A percentile compares a stretch with the other conserved stretches of the same genome.
phyloP scores from a whole-genome alignment of 2,888 invertebrate genomes.

The Sphinx pinastri region DNA sequence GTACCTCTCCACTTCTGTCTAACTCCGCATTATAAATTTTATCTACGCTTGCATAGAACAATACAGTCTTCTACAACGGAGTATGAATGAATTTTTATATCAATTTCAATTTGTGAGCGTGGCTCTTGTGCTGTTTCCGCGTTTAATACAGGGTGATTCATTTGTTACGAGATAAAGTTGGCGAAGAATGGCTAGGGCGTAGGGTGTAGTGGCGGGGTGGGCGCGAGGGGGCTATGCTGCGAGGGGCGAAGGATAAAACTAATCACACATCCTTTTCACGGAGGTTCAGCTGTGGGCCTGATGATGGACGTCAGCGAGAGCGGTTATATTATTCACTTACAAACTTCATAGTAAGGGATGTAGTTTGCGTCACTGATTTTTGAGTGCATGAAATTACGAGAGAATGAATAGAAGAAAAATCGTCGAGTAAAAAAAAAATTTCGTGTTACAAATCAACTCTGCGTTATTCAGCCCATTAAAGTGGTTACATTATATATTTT shows the following conservation, averaged over 20 bases:
- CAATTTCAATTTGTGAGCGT: conserved; percentile 22
- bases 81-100: conserved; percentile 23
- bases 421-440: no score
- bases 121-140: conserved; percentile 23
- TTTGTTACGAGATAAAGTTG: conserved; percentile 62
- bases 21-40: neutral
- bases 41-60: conserved; percentile 15
- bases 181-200: conserved; percentile 59
- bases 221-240: conserved; percentile 40
- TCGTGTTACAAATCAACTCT: no score
- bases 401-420: neutral
- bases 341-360: conserved; percentile 25
- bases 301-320: conserved; percentile 39
- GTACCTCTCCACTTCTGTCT: neutral
- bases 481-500: no score
- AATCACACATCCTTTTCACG: conserved; percentile 77
- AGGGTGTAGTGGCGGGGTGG: conserved; percentile 42
- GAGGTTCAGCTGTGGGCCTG: conserved; percentile 38
- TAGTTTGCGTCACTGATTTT: neutral
- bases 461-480: no score
- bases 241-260: conserved; percentile 77
- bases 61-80: conserved; percentile 23
- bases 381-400: neutral
- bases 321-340: conserved; percentile 32
- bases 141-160: conserved; percentile 47